phyloP scores from a whole-genome alignment of 2,888 invertebrate species.

The Hedychridium roseum region DNA sequence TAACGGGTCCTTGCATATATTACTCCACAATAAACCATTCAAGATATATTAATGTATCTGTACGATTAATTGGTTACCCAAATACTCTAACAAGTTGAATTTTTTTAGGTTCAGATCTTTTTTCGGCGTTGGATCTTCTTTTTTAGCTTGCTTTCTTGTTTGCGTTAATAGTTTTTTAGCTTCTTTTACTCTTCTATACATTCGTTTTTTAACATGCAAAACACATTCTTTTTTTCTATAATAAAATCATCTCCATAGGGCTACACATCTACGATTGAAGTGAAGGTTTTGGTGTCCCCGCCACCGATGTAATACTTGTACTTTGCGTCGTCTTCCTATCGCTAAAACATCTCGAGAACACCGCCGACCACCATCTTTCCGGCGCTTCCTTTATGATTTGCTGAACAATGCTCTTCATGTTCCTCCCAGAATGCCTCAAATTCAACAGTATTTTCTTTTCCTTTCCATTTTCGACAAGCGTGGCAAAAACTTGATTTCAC shows the following conservation, averaged over 20 bases:
- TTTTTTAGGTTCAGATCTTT: constrained; percentile 6
- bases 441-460: constrained; percentile 23
- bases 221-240: constrained; percentile 20
- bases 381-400: constrained; percentile 33
- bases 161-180: constrained; percentile 18
- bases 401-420: constrained; percentile 27
- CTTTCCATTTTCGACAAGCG: constrained; percentile 26
- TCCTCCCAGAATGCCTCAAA: constrained; percentile 27
- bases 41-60: no score
- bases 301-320: constrained; percentile 31
- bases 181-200: constrained; percentile 22
- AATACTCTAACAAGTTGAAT: no score
- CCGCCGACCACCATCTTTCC: constrained; percentile 34
- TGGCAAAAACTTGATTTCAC: constrained; percentile 32
- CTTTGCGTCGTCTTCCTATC: constrained; percentile 24
- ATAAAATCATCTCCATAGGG: constrained; percentile 16
- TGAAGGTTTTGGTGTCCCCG: constrained; percentile 29
- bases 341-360: constrained; percentile 32
- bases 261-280: constrained; percentile 18
- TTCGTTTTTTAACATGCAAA: constrained; percentile 23
- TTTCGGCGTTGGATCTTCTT: constrained; percentile 3
- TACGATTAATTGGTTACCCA: no score
- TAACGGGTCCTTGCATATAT: no score
- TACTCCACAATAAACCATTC: no score
- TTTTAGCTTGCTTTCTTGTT: constrained; percentile 17